A percentile compares a stretch with the other conserved stretches of the same genome.
phyloP scores from a whole-genome alignment of 1,140 invertebrate species.

The Alviniconcha marisindica region DNA sequence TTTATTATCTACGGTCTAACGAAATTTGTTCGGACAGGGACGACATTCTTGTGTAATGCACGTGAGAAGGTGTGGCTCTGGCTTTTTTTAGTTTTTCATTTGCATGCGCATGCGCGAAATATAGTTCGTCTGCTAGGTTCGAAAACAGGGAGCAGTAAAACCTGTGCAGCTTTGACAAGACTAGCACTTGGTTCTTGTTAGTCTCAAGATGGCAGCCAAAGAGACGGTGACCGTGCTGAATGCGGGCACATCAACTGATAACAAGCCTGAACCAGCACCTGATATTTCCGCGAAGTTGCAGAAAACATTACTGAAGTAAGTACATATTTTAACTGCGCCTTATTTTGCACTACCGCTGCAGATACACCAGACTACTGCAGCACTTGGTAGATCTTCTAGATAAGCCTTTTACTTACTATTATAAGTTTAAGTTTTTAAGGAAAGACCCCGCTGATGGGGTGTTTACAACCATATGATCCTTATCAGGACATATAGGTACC shows the following conservation, averaged over 20 bases:
- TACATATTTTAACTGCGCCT: not conserved
- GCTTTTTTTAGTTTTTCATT: too few species aligned
- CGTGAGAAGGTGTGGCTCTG: too few species aligned
- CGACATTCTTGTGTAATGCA: too few species aligned
- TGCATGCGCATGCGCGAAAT: too few species aligned
- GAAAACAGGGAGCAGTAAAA: too few species aligned
- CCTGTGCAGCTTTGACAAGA: too few species aligned
- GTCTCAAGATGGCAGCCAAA: not conserved
- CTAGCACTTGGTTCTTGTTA: too few species aligned
- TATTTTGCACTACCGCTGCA: not conserved
- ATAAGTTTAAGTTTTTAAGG: not conserved
- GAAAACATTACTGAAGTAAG: slow-evolving; percentile 41
- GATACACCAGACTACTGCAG: too few species aligned
- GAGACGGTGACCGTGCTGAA: not conserved
- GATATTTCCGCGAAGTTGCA: slow-evolving; percentile 40
- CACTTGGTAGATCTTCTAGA: not conserved
- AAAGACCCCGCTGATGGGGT: not conserved
- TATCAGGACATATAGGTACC: not conserved
- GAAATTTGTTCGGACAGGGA: too few species aligned
- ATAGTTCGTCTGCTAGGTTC: too few species aligned
- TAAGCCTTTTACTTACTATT: not conserved
- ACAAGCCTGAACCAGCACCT: slow-evolving; percentile 26
- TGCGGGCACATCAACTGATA: not conserved
- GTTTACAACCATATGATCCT: not conserved
- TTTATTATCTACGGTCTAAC: too few species aligned